Base-by-base conservation (phyloP, 2,888 invertebrate species). In the Calameuta pallipes region DNA sequence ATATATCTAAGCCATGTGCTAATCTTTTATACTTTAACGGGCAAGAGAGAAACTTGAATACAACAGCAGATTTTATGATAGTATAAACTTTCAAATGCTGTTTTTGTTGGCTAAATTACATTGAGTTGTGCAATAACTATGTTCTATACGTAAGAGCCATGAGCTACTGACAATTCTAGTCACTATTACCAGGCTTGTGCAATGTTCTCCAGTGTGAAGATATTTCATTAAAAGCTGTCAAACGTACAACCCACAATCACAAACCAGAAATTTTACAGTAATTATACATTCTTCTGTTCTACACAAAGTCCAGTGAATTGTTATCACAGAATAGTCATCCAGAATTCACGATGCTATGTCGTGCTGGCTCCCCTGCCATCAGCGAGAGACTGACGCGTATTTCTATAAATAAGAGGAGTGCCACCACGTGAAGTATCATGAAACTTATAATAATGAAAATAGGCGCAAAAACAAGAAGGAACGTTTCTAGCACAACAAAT, bases 71-170 rank as follows among this genome's bases (percentile, higher is more conserved):
- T 56, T 23, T 56, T 56, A 23, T 23, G 23, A 9, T 23, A 56
- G 23, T 9, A 75, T 13, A 56, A 41, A 75, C 75, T 34, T 56
- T 75, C 34, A 36, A 75, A 36, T 75, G n/a, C 23, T 34, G 56
- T 68, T 30, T 41, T 41, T 75, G 34, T 75, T 30, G n/a, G 56
- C n/a, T n/a, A 30, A 36, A 56, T 30, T 74, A 35, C 31, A 74
- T 69, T 77, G 77, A 71, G 73, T 75, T 34, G 37, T 78, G 74
- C 36, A 30, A 68, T 77, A 15, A 74, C 31, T 37, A 74, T 33
- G 13, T 69, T 74, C 33, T 69, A 15, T 37, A 35, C n/a, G 31
- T 30, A 73, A 33, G 33, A 35, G 73, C n/a, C 34, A 35, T 56
- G 31, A 15, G 31, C 33, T 78, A 36, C 33, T 31, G 36, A 41